Evolutionary conservation across 2,888 invertebrate species (phyloP).

Genomic region (Neocrepidodera transversa): DNA sequence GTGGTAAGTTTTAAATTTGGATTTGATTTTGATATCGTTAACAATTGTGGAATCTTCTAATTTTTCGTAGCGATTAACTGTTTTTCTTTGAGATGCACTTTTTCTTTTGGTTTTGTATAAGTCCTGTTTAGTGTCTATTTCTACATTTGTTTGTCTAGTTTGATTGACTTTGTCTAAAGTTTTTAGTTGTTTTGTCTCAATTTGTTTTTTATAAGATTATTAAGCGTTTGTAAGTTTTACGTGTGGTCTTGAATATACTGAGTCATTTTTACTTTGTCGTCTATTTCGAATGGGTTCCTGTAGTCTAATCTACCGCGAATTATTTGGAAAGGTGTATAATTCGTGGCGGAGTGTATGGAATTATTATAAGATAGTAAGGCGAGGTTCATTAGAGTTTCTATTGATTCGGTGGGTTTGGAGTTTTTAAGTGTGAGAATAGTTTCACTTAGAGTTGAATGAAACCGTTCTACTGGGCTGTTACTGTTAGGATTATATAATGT

Average conservation of each 20-base stretch:
- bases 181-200: too few relatives aligned
- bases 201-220: too few relatives aligned
- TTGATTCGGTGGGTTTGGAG: too few relatives aligned
- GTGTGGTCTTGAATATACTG: too few relatives aligned
- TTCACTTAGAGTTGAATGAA: not conserved
- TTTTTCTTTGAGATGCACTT: not conserved
- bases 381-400: not conserved
- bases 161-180: too few relatives aligned
- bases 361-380: too few relatives aligned
- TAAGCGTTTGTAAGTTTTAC: too few relatives aligned
- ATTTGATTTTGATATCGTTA: not conserved
- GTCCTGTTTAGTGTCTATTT: too few relatives aligned
- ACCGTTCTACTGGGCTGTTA: constrained; percentile 9
- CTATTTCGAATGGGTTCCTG: constrained; percentile 14
- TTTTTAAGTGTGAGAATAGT: not conserved
- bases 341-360: too few relatives aligned
- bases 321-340: too few relatives aligned
- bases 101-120: not conserved
- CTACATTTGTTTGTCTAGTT: too few relatives aligned
- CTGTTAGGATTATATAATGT: constrained; percentile 3
- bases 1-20: constrained; percentile 8
- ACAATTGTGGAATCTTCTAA: not conserved
- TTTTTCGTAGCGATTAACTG: constrained; percentile 1
- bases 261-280: too few relatives aligned
- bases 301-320: constrained; percentile 15